Conservation (phyloP, 1,140 invertebrate genomes). For the Drosophila nikananu region DNA sequence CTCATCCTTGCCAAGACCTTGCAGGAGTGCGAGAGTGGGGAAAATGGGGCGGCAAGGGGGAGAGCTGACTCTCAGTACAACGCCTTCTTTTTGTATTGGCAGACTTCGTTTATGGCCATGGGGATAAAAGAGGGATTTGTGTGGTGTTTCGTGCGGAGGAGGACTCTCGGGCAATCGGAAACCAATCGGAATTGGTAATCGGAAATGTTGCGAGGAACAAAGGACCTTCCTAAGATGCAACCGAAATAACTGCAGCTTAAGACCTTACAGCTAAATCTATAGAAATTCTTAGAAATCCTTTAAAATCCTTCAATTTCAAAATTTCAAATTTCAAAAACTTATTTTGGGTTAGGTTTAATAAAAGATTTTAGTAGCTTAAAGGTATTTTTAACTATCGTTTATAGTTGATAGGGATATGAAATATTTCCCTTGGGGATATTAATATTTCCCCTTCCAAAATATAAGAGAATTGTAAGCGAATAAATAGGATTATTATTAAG, state of each 20-base stretch:
- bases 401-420: too few relatives aligned
- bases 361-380: neutral
- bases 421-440: neutral
- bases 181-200: constrained; percentile 56
- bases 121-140: constrained; percentile 44
- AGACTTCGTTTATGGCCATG: constrained; percentile 48
- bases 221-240: constrained; percentile 11
- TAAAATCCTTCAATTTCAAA: neutral
- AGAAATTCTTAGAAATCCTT: neutral
- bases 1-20: constrained; percentile 35
- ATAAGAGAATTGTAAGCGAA: neutral
- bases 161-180: constrained; percentile 46
- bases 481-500: neutral
- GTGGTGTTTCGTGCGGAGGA: constrained; percentile 26
- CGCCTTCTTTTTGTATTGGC: constrained; percentile 54
- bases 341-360: too few relatives aligned
- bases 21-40: neutral
- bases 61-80: constrained; percentile 41
- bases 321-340: too few relatives aligned
- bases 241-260: neutral
- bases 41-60: too few relatives aligned
- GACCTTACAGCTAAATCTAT: neutral
- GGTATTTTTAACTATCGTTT: too few relatives aligned
- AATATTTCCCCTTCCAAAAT: neutral
- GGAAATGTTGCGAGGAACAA: constrained; percentile 39